Evolutionary conservation across 1,140 invertebrate species (phyloP), one percentile per base, ranked within the genome.

Genomic region (Drosophila bocqueti): DNA sequence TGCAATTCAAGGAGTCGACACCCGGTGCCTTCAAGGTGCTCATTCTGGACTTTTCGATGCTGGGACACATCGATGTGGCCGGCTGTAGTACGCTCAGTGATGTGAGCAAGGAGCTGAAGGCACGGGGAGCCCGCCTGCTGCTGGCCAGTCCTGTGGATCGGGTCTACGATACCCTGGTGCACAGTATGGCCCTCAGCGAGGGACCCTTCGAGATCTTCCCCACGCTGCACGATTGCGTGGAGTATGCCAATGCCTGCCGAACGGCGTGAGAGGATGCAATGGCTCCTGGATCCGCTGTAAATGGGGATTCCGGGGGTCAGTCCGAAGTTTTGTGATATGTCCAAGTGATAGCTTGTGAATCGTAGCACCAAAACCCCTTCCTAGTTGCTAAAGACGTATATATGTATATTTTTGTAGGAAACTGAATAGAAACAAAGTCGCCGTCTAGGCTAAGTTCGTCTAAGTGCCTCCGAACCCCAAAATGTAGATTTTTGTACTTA

Each of bases 141-240:
- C 69, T 93, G 38, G 81, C 91, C 24, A 82, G 72, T 40, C 92
- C 92, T 15, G 73, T 85, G 31, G 92, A 93, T 82, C 78, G 92
- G 8, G 92, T 93, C 3, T 92, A 92, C 64, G 92, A 93, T 38
- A 85, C 91, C 13, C 58, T 93, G 24, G 78, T 92, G 36, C 92
- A 93, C 57, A 92, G 92, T 36, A 89, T 91, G 90, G 82, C 81
- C 15, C 76, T 93, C 8, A 87, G 92, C 24, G 87, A 92, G 26
- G 92, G 92, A 18, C 84, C 91, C 7, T 93, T 93, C 45, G 90
- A 91, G 64, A 87, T 92, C 47, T 93, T 92, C 64, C 84, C 92
- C 31, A 91, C 92, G 7, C 55, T 93, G 21, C 91, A 93, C 61
- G 92, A 93, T 60, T 91, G 92, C 50, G 92, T 93, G 36, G 81